A percentile compares a stretch with the other conserved stretches of the same genome.
Conservation (phyloP, 2,888 invertebrate species). For the Drosophila kuntzei region DNA sequence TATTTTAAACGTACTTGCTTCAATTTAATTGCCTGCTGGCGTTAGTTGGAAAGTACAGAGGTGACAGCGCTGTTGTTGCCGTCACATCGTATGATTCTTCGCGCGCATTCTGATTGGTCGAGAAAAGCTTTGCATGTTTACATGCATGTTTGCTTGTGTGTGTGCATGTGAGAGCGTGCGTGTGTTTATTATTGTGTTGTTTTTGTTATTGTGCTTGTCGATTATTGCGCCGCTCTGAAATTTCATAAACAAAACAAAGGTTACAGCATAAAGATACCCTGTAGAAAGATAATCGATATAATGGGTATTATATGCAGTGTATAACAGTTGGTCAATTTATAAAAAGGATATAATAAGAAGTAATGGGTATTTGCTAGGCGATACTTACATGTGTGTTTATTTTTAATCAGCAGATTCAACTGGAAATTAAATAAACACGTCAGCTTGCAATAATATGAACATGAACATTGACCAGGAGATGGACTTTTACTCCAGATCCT, state of each 20-base stretch:
- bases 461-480: conserved; percentile 80
- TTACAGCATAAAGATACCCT: conserved; percentile 52
- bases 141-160: conserved; percentile 24
- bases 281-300: neutral
- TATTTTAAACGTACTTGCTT: conserved; percentile 4
- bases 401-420: conserved; percentile 34
- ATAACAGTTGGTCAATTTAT: neutral
- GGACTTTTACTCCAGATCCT: conserved; percentile 70
- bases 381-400: conserved; percentile 2
- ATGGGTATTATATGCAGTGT: neutral
- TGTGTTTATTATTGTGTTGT: conserved; percentile 38
- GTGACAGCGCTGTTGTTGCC: conserved; percentile 50
- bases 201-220: conserved; percentile 31
- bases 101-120: conserved; percentile 83
- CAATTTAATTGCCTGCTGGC: conserved; percentile 15
- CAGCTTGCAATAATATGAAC: conserved; percentile 14
- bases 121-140: conserved; percentile 48
- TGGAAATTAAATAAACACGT: conserved; percentile 14
- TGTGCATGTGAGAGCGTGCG: conserved; percentile 16
- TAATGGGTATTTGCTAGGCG: conserved; percentile 6
- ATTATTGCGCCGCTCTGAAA: conserved; percentile 69
- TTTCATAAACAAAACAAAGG: conserved; percentile 66
- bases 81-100: conserved; percentile 85
- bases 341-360: neutral
- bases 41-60: conserved; percentile 24